Conservation (phyloP, 2,888 invertebrate species). For the Euplagia quadripunctaria region DNA sequence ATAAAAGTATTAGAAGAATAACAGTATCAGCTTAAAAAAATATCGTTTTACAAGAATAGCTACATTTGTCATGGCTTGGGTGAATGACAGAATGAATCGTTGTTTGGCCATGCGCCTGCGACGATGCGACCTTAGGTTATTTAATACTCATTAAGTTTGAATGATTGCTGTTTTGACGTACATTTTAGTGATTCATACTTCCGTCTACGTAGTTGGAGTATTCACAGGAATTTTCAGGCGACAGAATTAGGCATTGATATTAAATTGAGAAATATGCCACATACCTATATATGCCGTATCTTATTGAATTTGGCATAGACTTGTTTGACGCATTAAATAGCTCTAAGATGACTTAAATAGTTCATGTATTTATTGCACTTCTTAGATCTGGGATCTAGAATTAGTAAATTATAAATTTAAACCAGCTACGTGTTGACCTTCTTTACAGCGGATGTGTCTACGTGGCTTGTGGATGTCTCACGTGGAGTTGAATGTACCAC, state of each 20-base stretch:
- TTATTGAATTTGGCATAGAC: conserved; percentile 10
- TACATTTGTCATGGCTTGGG: conserved; percentile 53
- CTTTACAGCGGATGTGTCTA: not conserved
- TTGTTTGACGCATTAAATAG: conserved; percentile 15
- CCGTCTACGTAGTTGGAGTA: conserved; percentile 58
- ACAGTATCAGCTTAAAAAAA: conserved; percentile 2
- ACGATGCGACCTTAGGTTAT: conserved; percentile 60
- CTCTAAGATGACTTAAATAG: not conserved
- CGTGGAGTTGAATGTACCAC: not conserved
- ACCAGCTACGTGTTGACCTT: not conserved
- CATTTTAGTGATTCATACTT: conserved; percentile 67
- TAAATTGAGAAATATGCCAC: conserved; percentile 5
- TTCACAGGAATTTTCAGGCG: conserved; percentile 31
- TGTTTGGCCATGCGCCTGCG: conserved; percentile 63
- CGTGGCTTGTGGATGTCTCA: not conserved
- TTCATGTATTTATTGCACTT: not conserved
- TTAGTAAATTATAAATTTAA: not conserved
- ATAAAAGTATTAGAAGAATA: conserved; percentile 4
- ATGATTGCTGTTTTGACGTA: conserved; percentile 68
- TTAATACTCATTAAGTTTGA: conserved; percentile 65
- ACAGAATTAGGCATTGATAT: conserved; percentile 16
- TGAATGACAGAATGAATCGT: conserved; percentile 44
- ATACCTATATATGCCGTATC: not conserved
- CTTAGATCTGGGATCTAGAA: not conserved
- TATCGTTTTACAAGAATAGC: conserved; percentile 40